Base-by-base conservation (phyloP, 2,797 vertebrate species). In the Sarcophilus harrisii region DNA sequence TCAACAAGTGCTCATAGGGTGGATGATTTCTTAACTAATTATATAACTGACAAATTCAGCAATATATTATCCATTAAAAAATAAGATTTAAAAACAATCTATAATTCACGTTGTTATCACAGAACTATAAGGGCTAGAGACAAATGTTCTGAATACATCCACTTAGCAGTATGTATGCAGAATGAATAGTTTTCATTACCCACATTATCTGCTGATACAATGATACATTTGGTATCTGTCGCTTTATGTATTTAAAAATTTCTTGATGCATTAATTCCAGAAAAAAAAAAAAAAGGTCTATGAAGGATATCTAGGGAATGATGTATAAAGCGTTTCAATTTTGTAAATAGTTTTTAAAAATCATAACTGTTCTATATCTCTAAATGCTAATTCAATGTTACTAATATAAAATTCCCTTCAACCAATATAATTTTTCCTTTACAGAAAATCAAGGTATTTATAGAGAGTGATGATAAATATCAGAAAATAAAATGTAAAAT, bases 221-320 rank as follows among this genome's bases (percentile, higher is more conserved):
- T 98, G 99, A 97, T 93, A 98, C 97, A 98, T 98, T 98, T 98
- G 98, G 97, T 92, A 97, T 98, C 96, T 91, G 99, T 98, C 98
- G 98, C 97, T 98, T 98, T 97, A 98, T 97, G 93, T 98, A 98
- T 98, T 97, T 98, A 99, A 99, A 58, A 96, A 96, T 97, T 98
- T 98, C 98, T 99, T 93, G 98, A 97, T 97, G 97, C 97, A 98
- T 98, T 99, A 98, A 99, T n/a, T n/a, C n/a, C n/a, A 97, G 98
- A n/a, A n/a, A n/a, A n/a, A n/a, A 99, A n/a, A n/a, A n/a, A 99
- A 96, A 98, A 99, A 98, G 99, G 99, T 95, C 98, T 81, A 98
- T 98, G 99, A 98, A 99, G 98, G 95, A 98, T 95, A 98, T 99
- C 98, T 99, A 99, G 98, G 98, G 99, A 98, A 98, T 98, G 98